phyloP scores from a whole-genome alignment of 2,797 vertebrate species.

The Glossophaga mutica region DNA sequence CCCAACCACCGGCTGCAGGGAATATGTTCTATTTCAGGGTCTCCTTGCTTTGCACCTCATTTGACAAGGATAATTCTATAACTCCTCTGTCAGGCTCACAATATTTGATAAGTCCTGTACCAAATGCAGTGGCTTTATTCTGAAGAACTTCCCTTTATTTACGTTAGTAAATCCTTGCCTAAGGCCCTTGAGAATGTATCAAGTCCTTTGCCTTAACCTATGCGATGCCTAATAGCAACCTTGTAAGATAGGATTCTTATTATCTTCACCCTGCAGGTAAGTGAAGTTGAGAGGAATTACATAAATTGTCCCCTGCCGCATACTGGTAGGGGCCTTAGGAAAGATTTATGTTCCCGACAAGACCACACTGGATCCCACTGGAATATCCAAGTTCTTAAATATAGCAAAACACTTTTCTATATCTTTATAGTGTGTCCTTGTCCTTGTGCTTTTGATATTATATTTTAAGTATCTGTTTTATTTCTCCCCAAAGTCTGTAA shows the following conservation, averaged over 20 bases:
- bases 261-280: background rate
- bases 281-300: background rate
- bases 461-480: background rate
- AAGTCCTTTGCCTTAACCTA: background rate
- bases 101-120: background rate
- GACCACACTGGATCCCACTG: background rate
- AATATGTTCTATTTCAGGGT: too few species aligned
- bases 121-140: background rate
- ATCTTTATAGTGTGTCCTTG: background rate
- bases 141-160: background rate
- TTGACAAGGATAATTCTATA: background rate
- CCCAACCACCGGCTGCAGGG: too few species aligned
- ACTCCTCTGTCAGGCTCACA: background rate
- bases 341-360: background rate
- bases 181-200: background rate
- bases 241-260: background rate
- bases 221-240: background rate
- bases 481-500: background rate
- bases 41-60: too few species aligned
- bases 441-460: background rate
- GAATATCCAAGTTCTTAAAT: background rate
- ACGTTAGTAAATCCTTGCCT: background rate
- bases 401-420: background rate
- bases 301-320: background rate
- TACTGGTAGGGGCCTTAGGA: background rate